Base-by-base conservation (phyloP, 2,888 invertebrate species). In the Ophion ventricosus region DNA sequence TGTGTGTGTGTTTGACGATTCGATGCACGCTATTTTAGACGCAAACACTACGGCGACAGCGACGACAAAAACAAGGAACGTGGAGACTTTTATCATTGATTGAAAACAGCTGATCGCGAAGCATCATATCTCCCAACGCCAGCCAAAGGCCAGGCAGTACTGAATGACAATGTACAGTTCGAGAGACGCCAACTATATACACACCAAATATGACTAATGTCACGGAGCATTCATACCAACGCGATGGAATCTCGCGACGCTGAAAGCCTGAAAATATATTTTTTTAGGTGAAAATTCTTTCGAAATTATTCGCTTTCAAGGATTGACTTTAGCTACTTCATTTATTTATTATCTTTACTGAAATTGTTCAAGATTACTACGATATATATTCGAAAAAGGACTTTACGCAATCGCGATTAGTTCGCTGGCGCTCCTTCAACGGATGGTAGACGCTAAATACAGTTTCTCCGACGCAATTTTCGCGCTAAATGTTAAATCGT, bases 81-180 rank as follows among this genome's bases (percentile, higher is more conserved):
- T 26, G 78, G 80, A 85, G 82, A 87, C 82, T 87, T 85, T 87
- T 87, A 88, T 89, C 89, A 89, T 91, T 90, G 89, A 91, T 90
- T 88, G 88, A 89, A 89, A 91, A 90, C 91, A 91, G 91, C 91
- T 91, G 91, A 91, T 91, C 89, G 85, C 86, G 74, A 56, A 85
- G 80, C 83, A 82, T 83, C 80, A 70, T 75, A 40, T 80, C 78
- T 78, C 54, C 67, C 75, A 73, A 67, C 80, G 57, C 77, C 63
- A 43, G 57, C 64, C 61, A 69, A 64, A 56, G 73, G 23, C 67
- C 56, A 80, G 69, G 23, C 57, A 54, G 25, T 14, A 54, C 49
- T 29, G 26, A 63, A 75, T 75, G 75, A 74, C 61, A 75, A 54
- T 74, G 54, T 64, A 29, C 29, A 63, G 75, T 75, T 56, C 69